phyloP scores from a whole-genome alignment of 2,797 vertebrate species.

The Acrocephalus scirpaceus region DNA sequence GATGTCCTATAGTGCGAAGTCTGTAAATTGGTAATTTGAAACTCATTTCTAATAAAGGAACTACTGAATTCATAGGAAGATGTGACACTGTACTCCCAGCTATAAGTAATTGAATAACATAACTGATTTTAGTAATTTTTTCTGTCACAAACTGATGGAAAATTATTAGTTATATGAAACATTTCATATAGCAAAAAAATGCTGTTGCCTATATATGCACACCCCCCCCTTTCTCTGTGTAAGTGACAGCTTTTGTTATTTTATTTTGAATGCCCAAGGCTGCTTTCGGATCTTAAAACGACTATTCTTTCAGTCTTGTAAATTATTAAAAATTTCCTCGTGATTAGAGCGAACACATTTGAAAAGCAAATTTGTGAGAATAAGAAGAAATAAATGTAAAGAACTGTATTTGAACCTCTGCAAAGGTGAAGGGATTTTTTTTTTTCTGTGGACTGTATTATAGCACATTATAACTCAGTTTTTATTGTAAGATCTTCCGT shows the following conservation, averaged over 20 bases:
- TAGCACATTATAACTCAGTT: neutral
- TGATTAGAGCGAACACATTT: neutral
- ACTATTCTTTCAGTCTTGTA: neutral
- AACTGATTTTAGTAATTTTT: slow-evolving; percentile 2
- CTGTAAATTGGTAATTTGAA: slow-evolving; percentile 10
- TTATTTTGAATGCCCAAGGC: neutral
- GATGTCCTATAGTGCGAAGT: neutral
- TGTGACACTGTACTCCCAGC: neutral
- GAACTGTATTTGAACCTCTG: neutral
- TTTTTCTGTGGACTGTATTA: neutral
- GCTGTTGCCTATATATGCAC: neutral
- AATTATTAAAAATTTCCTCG: neutral
- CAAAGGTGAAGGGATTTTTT: neutral
- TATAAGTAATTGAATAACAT: neutral
- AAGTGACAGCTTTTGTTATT: neutral
- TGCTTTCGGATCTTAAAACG: neutral
- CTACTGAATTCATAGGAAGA: neutral
- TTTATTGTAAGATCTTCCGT: neutral
- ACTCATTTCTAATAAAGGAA: slow-evolving; percentile 43
- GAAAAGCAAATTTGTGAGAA: neutral
- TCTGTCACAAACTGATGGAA: neutral
- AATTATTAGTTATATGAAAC: neutral
- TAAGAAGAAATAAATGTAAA: neutral
- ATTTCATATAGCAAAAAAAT: neutral
- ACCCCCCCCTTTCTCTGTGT: rapidly evolving